Evolutionary conservation across 30 jellyfish, hydroid and myxozoan species (phyloP).

Genomic region (Morbakka virulenta): DNA sequence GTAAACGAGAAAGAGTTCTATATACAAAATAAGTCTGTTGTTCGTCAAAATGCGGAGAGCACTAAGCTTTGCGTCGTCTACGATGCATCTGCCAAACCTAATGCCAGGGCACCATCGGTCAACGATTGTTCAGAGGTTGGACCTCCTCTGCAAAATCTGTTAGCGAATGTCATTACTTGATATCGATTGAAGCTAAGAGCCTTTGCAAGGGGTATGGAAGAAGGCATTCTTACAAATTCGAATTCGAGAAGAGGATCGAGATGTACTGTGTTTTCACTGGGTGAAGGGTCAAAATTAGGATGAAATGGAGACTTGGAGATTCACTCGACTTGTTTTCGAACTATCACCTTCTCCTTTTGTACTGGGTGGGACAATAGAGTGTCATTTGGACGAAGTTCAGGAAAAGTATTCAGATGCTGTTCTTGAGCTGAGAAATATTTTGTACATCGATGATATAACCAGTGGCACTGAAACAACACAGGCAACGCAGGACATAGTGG

Average conservation of each 20-base stretch:
- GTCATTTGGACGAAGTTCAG: constrained; percentile 11
- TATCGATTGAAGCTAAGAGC: constrained; percentile 47
- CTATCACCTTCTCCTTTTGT: constrained; percentile 45
- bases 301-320: constrained; percentile 16
- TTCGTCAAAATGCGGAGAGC: constrained; percentile 55
- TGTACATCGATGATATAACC: constrained; percentile 39
- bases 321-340: constrained; percentile 58
- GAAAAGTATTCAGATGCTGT: constrained; percentile 3
- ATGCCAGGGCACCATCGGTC: constrained; percentile 36
- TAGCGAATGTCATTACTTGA: constrained; percentile 40
- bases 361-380: constrained; percentile 54
- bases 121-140: constrained; percentile 69
- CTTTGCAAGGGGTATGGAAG: constrained; percentile 65
- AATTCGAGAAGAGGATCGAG: constrained; percentile 62
- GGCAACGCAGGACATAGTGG: constrained; percentile 11
- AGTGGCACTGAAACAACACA: constrained; percentile 3
- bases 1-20: constrained; percentile 30
- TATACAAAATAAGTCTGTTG: constrained; percentile 61
- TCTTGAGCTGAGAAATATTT: constrained; percentile 18
- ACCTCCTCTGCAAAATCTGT: constrained; percentile 48
- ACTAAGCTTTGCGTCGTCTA: too few species aligned
- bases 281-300: constrained; percentile 8
- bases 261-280: constrained; percentile 55
- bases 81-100: constrained; percentile 68
- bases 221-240: too few species aligned